Percentiles rank a stretch among this genome's conserved stretches.
Evolutionary conservation across 2,888 invertebrate genomes (phyloP).

Genomic region (Pteria penguin): DNA sequence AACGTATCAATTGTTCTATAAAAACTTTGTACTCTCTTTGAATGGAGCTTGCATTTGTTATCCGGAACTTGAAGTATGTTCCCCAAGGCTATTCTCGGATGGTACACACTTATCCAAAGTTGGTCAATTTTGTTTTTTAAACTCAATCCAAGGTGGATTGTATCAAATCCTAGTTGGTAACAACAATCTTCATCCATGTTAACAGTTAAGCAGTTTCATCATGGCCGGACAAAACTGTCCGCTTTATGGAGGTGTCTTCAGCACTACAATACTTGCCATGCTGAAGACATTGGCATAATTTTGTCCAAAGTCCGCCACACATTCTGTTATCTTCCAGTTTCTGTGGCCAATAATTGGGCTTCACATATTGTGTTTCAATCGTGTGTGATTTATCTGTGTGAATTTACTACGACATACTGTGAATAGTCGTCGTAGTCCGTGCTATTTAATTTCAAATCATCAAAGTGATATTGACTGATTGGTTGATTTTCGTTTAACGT

Average conservation of each 20-base stretch:
- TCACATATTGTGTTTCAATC: background rate
- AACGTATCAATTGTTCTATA: background rate
- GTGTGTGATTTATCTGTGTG: background rate
- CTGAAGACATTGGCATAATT: background rate
- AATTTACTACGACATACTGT: background rate
- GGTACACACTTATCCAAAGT: background rate
- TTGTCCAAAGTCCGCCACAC: background rate
- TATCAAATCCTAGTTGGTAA: background rate
- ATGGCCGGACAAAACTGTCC: background rate
- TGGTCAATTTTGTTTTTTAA: background rate
- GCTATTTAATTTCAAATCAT: background rate
- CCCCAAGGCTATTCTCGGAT: background rate
- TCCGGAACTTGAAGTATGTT: background rate
- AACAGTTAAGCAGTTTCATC: background rate
- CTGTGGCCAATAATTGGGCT: background rate
- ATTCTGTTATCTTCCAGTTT: background rate
- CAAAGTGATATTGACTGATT: background rate
- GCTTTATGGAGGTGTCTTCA: background rate
- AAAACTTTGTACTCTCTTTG: background rate
- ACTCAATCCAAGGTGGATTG: background rate
- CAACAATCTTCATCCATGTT: background rate
- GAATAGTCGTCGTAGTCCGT: background rate
- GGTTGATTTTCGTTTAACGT: background rate
- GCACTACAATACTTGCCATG: background rate
- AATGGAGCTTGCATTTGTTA: background rate